Evolutionary conservation across 2,113 vertebrate genomes (phyloP), one percentile per base, ranked within the genome.

Genomic region (Polyodon spathula): DNA sequence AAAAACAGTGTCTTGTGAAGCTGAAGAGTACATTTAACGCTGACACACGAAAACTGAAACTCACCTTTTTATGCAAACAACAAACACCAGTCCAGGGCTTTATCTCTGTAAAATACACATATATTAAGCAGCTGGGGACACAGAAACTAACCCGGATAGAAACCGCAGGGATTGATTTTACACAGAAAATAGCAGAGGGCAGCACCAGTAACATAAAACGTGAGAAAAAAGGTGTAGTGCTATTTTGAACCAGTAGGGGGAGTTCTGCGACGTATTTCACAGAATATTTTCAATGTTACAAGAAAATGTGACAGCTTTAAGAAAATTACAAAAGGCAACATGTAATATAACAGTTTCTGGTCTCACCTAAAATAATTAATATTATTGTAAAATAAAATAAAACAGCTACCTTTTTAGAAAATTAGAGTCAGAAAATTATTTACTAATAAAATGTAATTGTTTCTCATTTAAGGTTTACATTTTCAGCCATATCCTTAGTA

Each of bases 21-120:
- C n/a, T n/a, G n/a, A n/a, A n/a, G n/a, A n/a, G n/a, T n/a, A n/a
- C n/a, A n/a, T n/a, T n/a, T n/a, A n/a, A n/a, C n/a, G n/a, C n/a
- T n/a, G n/a, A n/a, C n/a, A n/a, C n/a, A n/a, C n/a, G n/a, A n/a
- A 4, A 64, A 43, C 62, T 6, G 51, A 39, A 56, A 79, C 78
- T 81, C 68, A 81, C 79, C 78, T 59, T 72, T 66, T 58, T 60
- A 54, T 52, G 2, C 61, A 60, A 63, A 42, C 66, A 60, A 66
- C 78, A 76, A 76, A n/a, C n/a, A 62, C 63, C 72, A 5, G 63
- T 5, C 16, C 53, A 54, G 12, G 6, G 16, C 4, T 54, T 2
- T 54, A 17, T 11, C 53, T 9, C 15, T 54, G 50, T 6, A 52
- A 52, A 52, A 52, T 14, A 14, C 4, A 54, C 12, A 54, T 54